Evolutionary conservation across 2,113 vertebrate species (phyloP), one percentile per base, ranked within the genome.

Genomic region (Engraulis encrasicolus): DNA sequence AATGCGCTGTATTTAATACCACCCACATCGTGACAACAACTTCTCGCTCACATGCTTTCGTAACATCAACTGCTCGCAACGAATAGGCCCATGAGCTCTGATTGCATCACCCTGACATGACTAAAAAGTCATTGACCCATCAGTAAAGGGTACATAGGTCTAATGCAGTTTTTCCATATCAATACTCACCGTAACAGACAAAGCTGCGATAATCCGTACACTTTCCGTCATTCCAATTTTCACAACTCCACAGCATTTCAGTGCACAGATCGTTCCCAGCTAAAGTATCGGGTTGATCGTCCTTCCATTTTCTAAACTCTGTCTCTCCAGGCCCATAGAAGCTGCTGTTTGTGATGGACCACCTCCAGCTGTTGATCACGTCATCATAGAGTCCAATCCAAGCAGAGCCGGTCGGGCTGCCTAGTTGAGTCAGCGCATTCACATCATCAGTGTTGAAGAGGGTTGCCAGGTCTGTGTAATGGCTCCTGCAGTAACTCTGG

Each of bases 181-280:
- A 45, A 45, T 15, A 80, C 50, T 78, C 14, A 82, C 87, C 81
- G 12, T 66, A 45, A 54, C 79, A 86, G 15, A 84, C 80, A 81
- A 88, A 78, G 12, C 31, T 3, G 50, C 2, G 1, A 61, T 1
- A 61, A 9, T 61, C 23, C 17, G 19, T 37, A 18, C 85, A 86
- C 18, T 19, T 3, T 4, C 27, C 12, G 54, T 78, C 31, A 11
- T 0, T 1, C 81, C 84, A 85, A 1, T 31, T 6, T 48, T 7
- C 54, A 23, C 50, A 20, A 17, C n/a, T n/a, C n/a, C 18, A 19
- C 38, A 6, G 38, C 1, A 31, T 38, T 6, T 2, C 61, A 82
- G 14, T 11, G 31, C 31, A 37, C 2, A 50, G 52, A 1, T 20
- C 36, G 19, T 0, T 6, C 7, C n/a, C 61, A 34, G 54, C 49